These are phyloP conservation scores for Pomacea canaliculata DNA, from an alignment of 2,888 invertebrate species.

Conservation along the genomic window DNA sequence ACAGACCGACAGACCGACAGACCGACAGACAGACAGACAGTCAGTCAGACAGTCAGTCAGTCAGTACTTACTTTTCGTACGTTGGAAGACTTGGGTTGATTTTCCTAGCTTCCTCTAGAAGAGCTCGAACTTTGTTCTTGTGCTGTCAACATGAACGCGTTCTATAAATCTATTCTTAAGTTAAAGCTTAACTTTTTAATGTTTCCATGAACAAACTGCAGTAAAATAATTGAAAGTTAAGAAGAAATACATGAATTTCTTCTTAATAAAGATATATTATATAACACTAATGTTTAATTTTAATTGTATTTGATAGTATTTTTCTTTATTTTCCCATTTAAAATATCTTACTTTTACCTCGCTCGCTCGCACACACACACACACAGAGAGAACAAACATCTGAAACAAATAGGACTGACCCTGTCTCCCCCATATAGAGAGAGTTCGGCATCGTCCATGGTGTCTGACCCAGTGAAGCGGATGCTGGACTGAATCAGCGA, in stretches of 20 bases:
- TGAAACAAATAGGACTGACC: slow-evolving; percentile 54
- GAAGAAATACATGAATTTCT: too few species aligned
- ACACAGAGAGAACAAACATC: too few species aligned
- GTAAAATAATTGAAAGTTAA: too few species aligned
- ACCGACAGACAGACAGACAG: not conserved
- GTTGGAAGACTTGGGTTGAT: slow-evolving; percentile 72
- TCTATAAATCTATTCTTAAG: too few species aligned
- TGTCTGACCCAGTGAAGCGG: slow-evolving; percentile 70
- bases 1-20: not conserved
- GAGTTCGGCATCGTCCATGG: slow-evolving; percentile 71
- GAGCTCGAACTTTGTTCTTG: slow-evolving; percentile 67
- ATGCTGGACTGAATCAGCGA: slow-evolving; percentile 72
- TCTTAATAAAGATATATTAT: too few species aligned
- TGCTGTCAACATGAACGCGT: slow-evolving; percentile 64
- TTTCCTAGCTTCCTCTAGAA: slow-evolving; percentile 71
- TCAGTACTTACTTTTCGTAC: slow-evolving; percentile 68
- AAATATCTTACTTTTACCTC: too few species aligned
- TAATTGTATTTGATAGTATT: too few species aligned
- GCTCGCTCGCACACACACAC: too few species aligned
- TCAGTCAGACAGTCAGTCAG: not conserved
- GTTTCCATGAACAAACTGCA: too few species aligned
- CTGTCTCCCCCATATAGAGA: slow-evolving; percentile 71
- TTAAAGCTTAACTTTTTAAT: too few species aligned
- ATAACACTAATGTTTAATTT: too few species aligned
- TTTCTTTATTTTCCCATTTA: too few species aligned